Conservation (phyloP, 2,888 invertebrate genomes). For the Napeogenes inachia region DNA sequence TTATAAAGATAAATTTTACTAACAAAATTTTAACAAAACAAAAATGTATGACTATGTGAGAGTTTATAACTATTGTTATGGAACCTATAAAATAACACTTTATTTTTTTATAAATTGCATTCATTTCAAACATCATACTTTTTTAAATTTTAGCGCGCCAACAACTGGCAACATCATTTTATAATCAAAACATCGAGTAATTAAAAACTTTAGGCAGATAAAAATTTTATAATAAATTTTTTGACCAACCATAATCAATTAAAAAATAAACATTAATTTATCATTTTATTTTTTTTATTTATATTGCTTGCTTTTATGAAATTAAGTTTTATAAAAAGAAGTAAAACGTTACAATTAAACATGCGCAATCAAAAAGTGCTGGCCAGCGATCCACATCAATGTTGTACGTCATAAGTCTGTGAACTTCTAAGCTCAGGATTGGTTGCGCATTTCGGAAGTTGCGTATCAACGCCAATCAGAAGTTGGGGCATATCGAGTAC, state of each 20-base stretch:
- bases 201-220: not conserved
- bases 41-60: too few species aligned
- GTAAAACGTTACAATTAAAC: conserved; percentile 46
- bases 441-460: conserved; percentile 70
- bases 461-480: conserved; percentile 76
- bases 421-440: conserved; percentile 72
- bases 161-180: conserved; percentile 4
- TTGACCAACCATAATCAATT: not conserved
- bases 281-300: not conserved
- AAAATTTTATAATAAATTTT: not conserved
- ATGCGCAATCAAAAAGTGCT: conserved; percentile 67
- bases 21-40: too few species aligned
- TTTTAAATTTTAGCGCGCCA: conserved; percentile 1
- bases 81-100: too few species aligned
- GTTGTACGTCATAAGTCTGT: conserved; percentile 75
- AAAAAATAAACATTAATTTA: not conserved
- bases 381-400: conserved; percentile 75
- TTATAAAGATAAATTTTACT: too few species aligned
- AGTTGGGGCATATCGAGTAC: conserved; percentile 72
- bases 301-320: not conserved
- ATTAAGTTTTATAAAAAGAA: conserved; percentile 36
- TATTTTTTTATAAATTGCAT: too few species aligned
- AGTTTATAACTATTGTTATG: too few species aligned
- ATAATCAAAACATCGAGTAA: not conserved
- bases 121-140: not conserved